Base-by-base conservation (phyloP, 2,888 invertebrate species). In the Drosophila maculinotata region DNA sequence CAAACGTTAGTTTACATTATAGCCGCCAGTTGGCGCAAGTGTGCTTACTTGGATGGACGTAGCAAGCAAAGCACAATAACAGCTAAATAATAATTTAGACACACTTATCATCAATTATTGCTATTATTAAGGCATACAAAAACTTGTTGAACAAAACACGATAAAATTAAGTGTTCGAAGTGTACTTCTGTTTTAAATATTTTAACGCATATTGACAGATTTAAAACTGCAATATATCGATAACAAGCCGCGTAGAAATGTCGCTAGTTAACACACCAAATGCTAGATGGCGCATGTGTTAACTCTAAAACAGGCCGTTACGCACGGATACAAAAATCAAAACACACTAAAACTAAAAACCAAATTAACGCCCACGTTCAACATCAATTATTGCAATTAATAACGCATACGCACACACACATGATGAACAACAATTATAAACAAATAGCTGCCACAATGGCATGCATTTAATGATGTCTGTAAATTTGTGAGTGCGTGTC, bases 381-480 rank as follows among this genome's bases (percentile, higher is more conserved):
- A 33, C 52, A 66, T 48, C 53, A 68, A 59, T 79, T 68, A 70
- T 79, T 79, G 60, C 76, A 80, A 80, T 82, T 86, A 76, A 88
- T 85, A 80, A 85, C 64, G 41, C 36, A 56, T 35, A 45, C 31
- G 38, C 45, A 60, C 49, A 38, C 41, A 39, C 52, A 67, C 44
- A 53, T 36, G 39, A 30, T 53, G 39, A 38, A 14, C 41, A 52
- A 39, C 35, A 64, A 79, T 64, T 68, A 58, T 71, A 86, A 88
- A 72, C 87, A 80, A 88, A 62, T 62, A 35, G 33, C n/a, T 28
- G 17, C 52, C 20, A 45, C 35, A 35, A 35, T 44, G 59, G 35
- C 53, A 56, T 85, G 86, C 88, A 85, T 42, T 82, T 42, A 38
- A 39, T 41, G 33, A 48, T 41, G 38, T 39, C 45, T 69, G 39